Percentiles rank a stretch among this genome's conserved stretches.
These are phyloP conservation scores for Salticus scenicus DNA, from an alignment of 2,888 invertebrate genomes.

Conservation along the genomic window DNA sequence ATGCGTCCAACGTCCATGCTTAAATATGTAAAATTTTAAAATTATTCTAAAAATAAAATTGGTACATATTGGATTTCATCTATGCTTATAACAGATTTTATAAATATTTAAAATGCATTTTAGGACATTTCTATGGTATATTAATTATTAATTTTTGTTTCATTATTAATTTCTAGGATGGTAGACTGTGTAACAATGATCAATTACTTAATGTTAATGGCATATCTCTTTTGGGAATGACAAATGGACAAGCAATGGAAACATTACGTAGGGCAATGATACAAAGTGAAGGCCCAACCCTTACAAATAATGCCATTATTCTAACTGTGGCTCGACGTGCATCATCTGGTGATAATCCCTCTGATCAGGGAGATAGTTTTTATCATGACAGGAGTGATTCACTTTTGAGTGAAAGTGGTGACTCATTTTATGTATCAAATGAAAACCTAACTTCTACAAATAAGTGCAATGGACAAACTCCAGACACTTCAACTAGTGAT, in stretches of 20 bases:
- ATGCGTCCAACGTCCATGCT: too few relatives aligned
- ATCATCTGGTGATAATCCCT: conserved; percentile 27
- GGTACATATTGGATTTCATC: too few relatives aligned
- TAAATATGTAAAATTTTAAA: too few relatives aligned
- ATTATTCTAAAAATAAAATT: too few relatives aligned
- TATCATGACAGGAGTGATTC: conserved; percentile 67
- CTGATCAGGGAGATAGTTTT: conserved; percentile 45
- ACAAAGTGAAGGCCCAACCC: conserved; percentile 77
- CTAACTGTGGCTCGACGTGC: conserved; percentile 90
- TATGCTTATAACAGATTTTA: too few relatives aligned
- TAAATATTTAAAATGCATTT: too few relatives aligned
- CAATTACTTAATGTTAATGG: conserved; percentile 93
- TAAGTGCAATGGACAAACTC: conserved; percentile 57
- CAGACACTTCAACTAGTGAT: conserved; percentile 69
- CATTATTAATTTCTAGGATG: conserved; percentile 77
- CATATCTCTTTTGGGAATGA: conserved; percentile 88
- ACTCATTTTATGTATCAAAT: conserved; percentile 62
- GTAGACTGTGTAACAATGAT: conserved; percentile 90
- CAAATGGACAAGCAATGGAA: conserved; percentile 96
- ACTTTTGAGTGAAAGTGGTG: conserved; percentile 62
- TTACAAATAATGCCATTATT: conserved; percentile 89
- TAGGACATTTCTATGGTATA: too few relatives aligned
- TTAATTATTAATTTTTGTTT: not conserved
- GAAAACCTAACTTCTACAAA: conserved; percentile 44
- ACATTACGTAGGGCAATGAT: conserved; percentile 80